Evolutionary conservation across 2,797 vertebrate species (phyloP).

Genomic region (Sebastes aleutianus): DNA sequence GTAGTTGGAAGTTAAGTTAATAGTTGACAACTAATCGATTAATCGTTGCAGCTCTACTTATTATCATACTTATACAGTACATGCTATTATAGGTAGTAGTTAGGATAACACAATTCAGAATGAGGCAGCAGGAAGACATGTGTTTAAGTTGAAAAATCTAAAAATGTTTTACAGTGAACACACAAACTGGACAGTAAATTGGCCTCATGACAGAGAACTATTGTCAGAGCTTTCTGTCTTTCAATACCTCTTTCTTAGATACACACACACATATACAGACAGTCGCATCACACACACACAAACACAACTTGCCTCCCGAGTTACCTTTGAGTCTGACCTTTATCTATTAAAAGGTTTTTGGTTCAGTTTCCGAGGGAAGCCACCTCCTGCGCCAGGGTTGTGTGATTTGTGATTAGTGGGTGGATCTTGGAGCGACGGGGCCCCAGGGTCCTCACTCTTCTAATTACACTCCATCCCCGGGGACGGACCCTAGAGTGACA

Average conservation of each 20-base stretch:
- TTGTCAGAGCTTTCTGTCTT: neutral
- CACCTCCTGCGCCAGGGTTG: conserved; percentile 67
- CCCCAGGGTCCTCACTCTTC: conserved; percentile 77
- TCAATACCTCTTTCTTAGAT: neutral
- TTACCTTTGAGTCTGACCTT: conserved; percentile 80
- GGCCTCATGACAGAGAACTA: neutral
- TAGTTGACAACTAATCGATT: no score
- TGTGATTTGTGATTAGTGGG: conserved; percentile 84
- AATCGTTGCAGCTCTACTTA: neutral
- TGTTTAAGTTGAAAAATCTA: neutral
- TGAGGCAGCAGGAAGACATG: neutral
- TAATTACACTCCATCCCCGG: conserved; percentile 84
- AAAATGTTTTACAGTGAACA: neutral
- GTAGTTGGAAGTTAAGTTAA: no score
- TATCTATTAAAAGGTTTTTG: conserved; percentile 80
- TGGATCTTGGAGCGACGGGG: conserved; percentile 75
- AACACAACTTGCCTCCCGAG: conserved; percentile 33
- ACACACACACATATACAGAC: neutral
- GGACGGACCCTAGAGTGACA: conserved; percentile 80
- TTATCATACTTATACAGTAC: neutral
- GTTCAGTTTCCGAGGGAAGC: conserved; percentile 82
- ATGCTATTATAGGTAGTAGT: neutral
- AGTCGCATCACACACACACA: neutral
- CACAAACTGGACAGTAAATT: neutral
- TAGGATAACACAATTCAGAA: neutral